Evolutionary conservation across 2,888 invertebrate species (phyloP), one percentile per base, ranked within the genome.

Genomic region (Plusia festucae): DNA sequence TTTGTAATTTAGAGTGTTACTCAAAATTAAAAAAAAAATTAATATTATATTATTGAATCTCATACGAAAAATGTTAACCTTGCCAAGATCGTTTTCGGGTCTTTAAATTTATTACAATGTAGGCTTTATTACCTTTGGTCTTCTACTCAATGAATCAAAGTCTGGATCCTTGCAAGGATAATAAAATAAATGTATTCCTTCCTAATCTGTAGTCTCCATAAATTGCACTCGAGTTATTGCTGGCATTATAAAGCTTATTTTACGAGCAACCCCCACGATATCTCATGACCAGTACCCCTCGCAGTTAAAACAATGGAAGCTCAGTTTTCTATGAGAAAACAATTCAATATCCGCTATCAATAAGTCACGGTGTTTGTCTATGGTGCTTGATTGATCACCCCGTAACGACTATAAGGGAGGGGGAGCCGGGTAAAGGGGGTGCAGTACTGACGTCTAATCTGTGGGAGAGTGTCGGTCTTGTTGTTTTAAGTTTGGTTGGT

Each of bases 351-450:
- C 51, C 51, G 53, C 54, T 34, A 54, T 40, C 62, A 53, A 54
- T 58, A 66, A 51, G 57, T 34, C 40, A 20, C 20, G 53, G 24
- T 49, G 53, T 66, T 61, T 54, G 61, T 40, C 34, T 52, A 57
- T 54, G 24, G 32, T 30, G 51, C 11, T 59, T 67, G 67, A 67
- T 67, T 62, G 67, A 67, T 67, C 44, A 58, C 32, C 34, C 34
- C n/a, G 40, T 30, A 53, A 59, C 55, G 44, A 56, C 55, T 49
- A 9, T 49, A 13, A 11, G 9, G 46, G 9, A n/a, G 18, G 46
- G 46, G 18, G 9, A 7, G 18, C 9, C 11, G 9, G 18, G 20
- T 7, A 4, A 2, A 2, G 46, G 20, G 20, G 46, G 46, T 5
- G 46, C 7, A n/a, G 18, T 2, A 18, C 2, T 46, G 46, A 46